Conservation (phyloP, 2,888 invertebrate species). For the Polia nebulosa region DNA sequence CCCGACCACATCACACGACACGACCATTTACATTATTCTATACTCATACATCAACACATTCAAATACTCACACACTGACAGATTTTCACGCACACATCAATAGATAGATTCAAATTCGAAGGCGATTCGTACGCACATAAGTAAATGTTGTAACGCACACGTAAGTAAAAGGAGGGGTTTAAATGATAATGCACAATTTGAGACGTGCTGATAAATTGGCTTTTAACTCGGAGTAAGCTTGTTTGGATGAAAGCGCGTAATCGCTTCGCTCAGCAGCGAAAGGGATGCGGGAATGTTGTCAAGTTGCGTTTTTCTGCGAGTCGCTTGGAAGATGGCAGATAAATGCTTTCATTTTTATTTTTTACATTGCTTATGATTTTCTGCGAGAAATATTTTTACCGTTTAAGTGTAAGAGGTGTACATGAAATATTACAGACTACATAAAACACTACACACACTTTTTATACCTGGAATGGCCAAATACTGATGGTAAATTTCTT, state of each 20-base stretch:
- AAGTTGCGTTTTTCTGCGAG: constrained; percentile 43
- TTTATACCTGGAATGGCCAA: too few relatives aligned
- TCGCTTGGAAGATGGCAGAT: constrained; percentile 32
- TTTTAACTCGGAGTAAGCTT: constrained; percentile 64
- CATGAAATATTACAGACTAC: neutral
- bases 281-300: constrained; percentile 52
- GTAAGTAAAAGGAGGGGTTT: constrained; percentile 30
- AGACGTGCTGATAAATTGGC: constrained; percentile 63
- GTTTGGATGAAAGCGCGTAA: constrained; percentile 60
- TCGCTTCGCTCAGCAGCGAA: constrained; percentile 53
- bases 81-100: constrained; percentile 16
- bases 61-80: constrained; percentile 15
- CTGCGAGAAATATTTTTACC: neutral
- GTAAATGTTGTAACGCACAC: constrained; percentile 2
- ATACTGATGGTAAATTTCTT: too few relatives aligned
- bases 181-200: constrained; percentile 66
- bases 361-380: constrained; percentile 14
- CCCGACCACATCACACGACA: constrained; percentile 54
- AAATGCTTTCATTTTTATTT: constrained; percentile 40
- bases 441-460: neutral
- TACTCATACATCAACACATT: constrained; percentile 47
- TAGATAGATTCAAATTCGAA: constrained; percentile 39
- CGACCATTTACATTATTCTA: constrained; percentile 40
- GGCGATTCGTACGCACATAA: neutral
- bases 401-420: neutral